Evolutionary conservation across 2,888 invertebrate genomes (phyloP).

Genomic region (Drosophila multiciliata): DNA sequence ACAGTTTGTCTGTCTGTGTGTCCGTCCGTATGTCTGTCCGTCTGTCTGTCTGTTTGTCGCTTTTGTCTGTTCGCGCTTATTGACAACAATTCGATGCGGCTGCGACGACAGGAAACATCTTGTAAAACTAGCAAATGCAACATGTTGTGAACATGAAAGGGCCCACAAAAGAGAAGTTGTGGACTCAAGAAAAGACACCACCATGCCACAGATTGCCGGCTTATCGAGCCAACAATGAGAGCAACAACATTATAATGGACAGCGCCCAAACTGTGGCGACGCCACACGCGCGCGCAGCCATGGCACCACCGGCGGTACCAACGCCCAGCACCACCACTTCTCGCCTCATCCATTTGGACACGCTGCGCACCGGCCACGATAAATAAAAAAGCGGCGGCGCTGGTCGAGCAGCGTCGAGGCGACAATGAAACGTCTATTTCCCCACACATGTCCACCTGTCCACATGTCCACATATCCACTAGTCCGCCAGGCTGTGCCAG

Average conservation of each 20-base stretch:
- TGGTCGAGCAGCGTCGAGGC: slow-evolving; percentile 51
- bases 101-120: slow-evolving; percentile 85
- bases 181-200: slow-evolving; percentile 34
- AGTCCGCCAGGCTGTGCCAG: slow-evolving; percentile 9
- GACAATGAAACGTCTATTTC: slow-evolving; percentile 80
- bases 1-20: slow-evolving; percentile 9
- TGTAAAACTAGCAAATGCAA: slow-evolving; percentile 84
- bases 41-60: slow-evolving; percentile 15
- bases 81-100: slow-evolving; percentile 85
- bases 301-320: slow-evolving; percentile 1
- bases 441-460: slow-evolving; percentile 49
- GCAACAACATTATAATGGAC: slow-evolving; percentile 82
- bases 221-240: slow-evolving; percentile 80
- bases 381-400: slow-evolving; percentile 71
- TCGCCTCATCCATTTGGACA: slow-evolving; percentile 64
- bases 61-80: slow-evolving; percentile 75
- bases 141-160: slow-evolving; percentile 83
- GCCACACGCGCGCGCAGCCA: slow-evolving; percentile 73
- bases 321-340: slow-evolving; percentile 15
- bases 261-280: slow-evolving; percentile 57
- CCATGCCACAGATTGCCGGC: slow-evolving; percentile 60
- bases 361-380: slow-evolving; percentile 72
- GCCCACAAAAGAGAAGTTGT: slow-evolving; percentile 39
- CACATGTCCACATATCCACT: slow-evolving; percentile 46
- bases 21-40: not conserved